Percentiles rank a stretch among this genome's conserved stretches.
phyloP scores from a whole-genome alignment of 2,888 invertebrate species.

The Sicus ferrugineus region DNA sequence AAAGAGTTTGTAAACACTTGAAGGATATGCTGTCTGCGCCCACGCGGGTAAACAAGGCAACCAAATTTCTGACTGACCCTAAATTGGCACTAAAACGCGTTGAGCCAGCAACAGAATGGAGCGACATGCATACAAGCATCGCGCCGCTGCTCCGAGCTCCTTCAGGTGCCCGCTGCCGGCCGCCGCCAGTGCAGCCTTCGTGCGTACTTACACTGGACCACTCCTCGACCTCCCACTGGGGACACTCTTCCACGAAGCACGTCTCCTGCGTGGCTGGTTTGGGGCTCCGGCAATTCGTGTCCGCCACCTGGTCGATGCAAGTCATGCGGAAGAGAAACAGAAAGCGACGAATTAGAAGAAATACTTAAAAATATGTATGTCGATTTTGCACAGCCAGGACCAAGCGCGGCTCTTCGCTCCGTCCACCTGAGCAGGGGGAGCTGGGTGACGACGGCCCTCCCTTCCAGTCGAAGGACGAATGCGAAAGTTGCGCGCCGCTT shows the following conservation, averaged over 20 bases:
- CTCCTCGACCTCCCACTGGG: slow-evolving; percentile 84
- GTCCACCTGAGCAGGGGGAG: not conserved
- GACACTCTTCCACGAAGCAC: slow-evolving; percentile 87
- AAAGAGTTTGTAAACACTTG: too few relatives aligned
- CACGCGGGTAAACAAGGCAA: too few relatives aligned
- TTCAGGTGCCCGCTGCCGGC: slow-evolving; percentile 16
- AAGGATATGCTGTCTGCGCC: too few relatives aligned
- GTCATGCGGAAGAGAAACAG: not conserved
- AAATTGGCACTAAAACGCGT: not conserved
- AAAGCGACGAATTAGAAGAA: slow-evolving; percentile 2
- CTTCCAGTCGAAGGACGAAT: slow-evolving; percentile 8
- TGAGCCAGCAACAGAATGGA: not conserved
- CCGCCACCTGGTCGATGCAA: not conserved
- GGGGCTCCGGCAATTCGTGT: slow-evolving; percentile 59
- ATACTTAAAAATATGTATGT: slow-evolving; percentile 17
- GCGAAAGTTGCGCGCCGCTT: not conserved
- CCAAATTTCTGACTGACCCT: too few relatives aligned
- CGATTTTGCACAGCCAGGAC: not conserved
- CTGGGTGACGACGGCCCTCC: too few relatives aligned
- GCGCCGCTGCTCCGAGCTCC: slow-evolving; percentile 42
- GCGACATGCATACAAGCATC: slow-evolving; percentile 42
- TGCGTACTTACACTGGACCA: slow-evolving; percentile 87
- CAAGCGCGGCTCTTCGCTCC: not conserved
- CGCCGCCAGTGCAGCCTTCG: not conserved
- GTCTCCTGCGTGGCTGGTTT: slow-evolving; percentile 82